These are phyloP conservation scores for Adelognathus sp. DNA, from an alignment of 2,888 invertebrate genomes.

Conservation along the genomic window DNA sequence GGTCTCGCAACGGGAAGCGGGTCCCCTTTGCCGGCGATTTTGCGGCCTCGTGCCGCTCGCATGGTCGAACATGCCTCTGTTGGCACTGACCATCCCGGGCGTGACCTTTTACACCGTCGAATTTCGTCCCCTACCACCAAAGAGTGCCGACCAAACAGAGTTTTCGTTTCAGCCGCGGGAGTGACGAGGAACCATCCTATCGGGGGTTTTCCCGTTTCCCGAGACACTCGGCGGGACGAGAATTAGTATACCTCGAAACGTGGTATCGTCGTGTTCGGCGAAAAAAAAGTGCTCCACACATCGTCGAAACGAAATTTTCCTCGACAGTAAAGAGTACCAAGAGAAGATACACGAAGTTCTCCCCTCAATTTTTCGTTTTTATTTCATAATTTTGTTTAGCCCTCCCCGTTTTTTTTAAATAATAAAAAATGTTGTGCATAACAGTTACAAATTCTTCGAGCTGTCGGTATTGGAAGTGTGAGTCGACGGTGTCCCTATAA, in stretches of 20 bases:
- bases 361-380: background rate
- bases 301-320: background rate
- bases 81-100: background rate
- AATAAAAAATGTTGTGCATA: background rate
- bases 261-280: slow-evolving; percentile 9
- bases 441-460: background rate
- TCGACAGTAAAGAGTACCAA: background rate
- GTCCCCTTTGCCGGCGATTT: slow-evolving; percentile 4
- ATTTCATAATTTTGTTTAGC: too few species aligned
- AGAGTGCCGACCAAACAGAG: background rate
- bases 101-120: slow-evolving; percentile 20
- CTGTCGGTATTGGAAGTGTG: background rate
- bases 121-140: slow-evolving; percentile 18
- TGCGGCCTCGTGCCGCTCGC: slow-evolving; percentile 13
- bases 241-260: slow-evolving; percentile 16
- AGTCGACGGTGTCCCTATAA: background rate
- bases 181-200: background rate
- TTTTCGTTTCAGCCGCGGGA: slow-evolving; percentile 15
- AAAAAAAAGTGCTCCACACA: background rate
- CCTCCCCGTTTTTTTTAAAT: background rate
- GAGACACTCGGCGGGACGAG: slow-evolving; percentile 1
- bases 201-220: slow-evolving; percentile 20
- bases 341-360: background rate
- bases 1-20: slow-evolving; percentile 14
- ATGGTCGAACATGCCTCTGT: background rate